Base-by-base conservation (phyloP, 2,888 invertebrate genomes). In the Melanostoma mellinum region DNA sequence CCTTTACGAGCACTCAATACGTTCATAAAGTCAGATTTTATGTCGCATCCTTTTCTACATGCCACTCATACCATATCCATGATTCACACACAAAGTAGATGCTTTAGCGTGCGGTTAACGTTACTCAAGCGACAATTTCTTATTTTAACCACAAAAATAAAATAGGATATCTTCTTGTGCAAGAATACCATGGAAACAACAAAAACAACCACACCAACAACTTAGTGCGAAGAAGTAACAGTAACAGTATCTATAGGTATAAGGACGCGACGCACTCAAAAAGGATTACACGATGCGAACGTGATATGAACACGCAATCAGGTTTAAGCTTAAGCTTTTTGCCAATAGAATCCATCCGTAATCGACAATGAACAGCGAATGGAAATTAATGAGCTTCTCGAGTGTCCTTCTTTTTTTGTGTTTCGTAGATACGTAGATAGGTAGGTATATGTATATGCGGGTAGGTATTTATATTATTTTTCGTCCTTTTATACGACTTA, bases 381-480 rank as follows among this genome's bases (percentile, higher is more conserved):
- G 82, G 79, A 84, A 84, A 84, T 84, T 84, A 84, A 84, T 84
- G 84, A 84, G 79, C 79, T 84, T 63, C 68, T 84, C 68, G 52
- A 82, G 46, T 56, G 71, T 48, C 71, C 67, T 71, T 74, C 69
- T 71, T 68, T 72, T 67, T 61, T 53, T 61, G 61, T 72, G 67
- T 77, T 71, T 68, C 60, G 55, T 63, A 20, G 20, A 20, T 71
- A 72, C 60, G 55, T 63, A 20, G 20, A 20, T 20, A 20, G 20
- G 20, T 20, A 20, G 20, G 10, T 52, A 50, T 63, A 38, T 38
- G 32, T 46, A 63, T 50, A 36, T 36, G 38, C 20, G 63, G 48
- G 61, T 48, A 44, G 48, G 61, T 48, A 44, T 63, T 63, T 63
- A 63, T 63, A 58, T 42, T 58, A 48, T 48, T 60, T 36, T 61